A percentile compares a stretch with the other conserved stretches of the same genome.
phyloP scores from a whole-genome alignment of 2,888 invertebrate species.

The Spodoptera littoralis region DNA sequence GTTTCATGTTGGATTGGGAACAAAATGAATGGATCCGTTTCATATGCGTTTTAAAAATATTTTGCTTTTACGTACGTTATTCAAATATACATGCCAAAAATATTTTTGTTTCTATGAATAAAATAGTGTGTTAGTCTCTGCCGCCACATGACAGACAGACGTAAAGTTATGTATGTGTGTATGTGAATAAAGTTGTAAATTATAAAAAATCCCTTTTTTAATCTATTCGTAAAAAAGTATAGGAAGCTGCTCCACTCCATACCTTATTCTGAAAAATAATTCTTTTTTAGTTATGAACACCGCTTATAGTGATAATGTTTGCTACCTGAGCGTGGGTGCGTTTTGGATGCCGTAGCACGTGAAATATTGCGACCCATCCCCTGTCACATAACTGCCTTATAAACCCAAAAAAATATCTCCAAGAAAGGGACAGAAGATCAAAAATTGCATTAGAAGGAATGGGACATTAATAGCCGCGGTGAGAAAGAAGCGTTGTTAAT shows the following conservation, averaged over 20 bases:
- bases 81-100: too few species aligned
- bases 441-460: constrained; percentile 51
- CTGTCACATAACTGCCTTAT: constrained; percentile 83
- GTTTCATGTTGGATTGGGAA: constrained; percentile 66
- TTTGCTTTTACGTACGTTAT: too few species aligned
- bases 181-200: too few species aligned
- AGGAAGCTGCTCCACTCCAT: constrained; percentile 59
- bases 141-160: too few species aligned
- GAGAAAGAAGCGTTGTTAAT: constrained; percentile 82
- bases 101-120: too few species aligned
- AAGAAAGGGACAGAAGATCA: constrained; percentile 65
- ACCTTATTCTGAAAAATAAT: constrained; percentile 54
- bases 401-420: constrained; percentile 64
- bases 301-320: constrained; percentile 85
- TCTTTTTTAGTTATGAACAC: constrained; percentile 80
- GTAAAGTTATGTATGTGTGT: too few species aligned
- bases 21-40: constrained; percentile 62
- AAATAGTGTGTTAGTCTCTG: too few species aligned
- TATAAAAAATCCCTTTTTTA: too few species aligned
- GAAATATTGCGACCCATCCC: constrained; percentile 86
- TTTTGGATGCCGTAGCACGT: constrained; percentile 75
- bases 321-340: constrained; percentile 87
- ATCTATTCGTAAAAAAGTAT: too few species aligned
- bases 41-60: background rate
- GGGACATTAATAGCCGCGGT: constrained; percentile 56